These are phyloP conservation scores for Sakesphorus luctuosus DNA, from an alignment of 2,113 vertebrate species.

Conservation along the genomic window DNA sequence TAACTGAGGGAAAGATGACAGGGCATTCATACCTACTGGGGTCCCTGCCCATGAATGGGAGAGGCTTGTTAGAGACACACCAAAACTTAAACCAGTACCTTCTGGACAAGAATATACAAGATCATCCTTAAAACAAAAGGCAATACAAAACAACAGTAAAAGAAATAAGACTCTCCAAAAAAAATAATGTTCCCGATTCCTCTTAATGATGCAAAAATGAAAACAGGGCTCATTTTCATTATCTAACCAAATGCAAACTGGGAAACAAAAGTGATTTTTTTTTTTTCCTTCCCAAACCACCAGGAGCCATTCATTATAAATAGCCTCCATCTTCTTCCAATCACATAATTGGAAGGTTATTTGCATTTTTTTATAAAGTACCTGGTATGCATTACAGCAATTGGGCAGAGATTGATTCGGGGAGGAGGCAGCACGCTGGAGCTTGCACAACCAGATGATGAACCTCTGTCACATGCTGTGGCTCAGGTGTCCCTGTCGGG, in stretches of 20 bases:
- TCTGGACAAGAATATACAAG: background rate
- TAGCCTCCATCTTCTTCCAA: background rate
- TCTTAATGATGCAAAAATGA: background rate
- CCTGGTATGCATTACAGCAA: slow-evolving; percentile 13
- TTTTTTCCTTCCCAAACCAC: background rate
- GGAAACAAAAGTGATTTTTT: background rate
- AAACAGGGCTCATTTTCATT: background rate
- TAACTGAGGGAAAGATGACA: background rate
- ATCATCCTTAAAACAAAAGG: background rate
- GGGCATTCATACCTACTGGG: background rate
- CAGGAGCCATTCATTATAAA: background rate
- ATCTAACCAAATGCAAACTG: background rate
- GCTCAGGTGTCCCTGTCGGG: background rate
- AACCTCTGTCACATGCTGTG: background rate
- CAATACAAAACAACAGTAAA: background rate
- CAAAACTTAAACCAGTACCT: background rate
- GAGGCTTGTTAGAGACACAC: background rate
- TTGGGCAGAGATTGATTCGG: background rate
- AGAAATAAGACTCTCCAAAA: background rate
- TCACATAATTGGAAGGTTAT: background rate
- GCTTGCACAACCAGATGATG: background rate
- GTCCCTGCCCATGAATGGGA: background rate
- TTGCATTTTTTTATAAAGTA: slow-evolving; percentile 34
- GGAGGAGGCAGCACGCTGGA: background rate
- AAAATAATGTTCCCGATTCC: background rate